These are phyloP conservation scores for Orius laevigatus DNA, from an alignment of 1,140 invertebrate genomes.

Conservation along the genomic window DNA sequence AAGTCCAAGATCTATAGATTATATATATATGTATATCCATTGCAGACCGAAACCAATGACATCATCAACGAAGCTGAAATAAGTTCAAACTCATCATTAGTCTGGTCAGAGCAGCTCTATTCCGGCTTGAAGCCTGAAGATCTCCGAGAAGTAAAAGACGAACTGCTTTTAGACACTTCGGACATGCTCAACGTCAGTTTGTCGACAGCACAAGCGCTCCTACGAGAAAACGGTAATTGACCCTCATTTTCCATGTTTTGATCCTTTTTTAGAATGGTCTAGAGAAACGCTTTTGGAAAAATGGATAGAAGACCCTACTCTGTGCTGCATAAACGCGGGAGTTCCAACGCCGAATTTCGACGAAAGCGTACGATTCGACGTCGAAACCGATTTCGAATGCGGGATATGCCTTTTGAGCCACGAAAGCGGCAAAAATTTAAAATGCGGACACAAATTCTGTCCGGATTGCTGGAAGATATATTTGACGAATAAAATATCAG, in stretches of 20 bases:
- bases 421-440: conserved; percentile 29
- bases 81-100: conserved; percentile 1
- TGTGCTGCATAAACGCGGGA: conserved; percentile 49
- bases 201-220: conserved; percentile 53
- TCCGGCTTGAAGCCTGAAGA: conserved; percentile 48
- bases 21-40: not conserved
- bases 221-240: conserved; percentile 45
- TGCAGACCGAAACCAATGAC: conserved; percentile 28
- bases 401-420: conserved; percentile 39
- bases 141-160: conserved; percentile 58
- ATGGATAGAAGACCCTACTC: conserved; percentile 50
- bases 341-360: conserved; percentile 33
- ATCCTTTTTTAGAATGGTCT: conserved; percentile 49
- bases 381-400: conserved; percentile 32
- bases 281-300: conserved; percentile 46
- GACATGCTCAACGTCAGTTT: conserved; percentile 57
- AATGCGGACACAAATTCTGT: conserved; percentile 49
- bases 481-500: conserved; percentile 41
- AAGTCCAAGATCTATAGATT: conserved; percentile 25
- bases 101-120: conserved; percentile 36
- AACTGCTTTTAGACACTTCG: conserved; percentile 52
- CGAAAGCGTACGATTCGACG: not conserved
- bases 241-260: conserved; percentile 5
- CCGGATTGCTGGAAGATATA: conserved; percentile 49
- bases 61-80: conserved; percentile 31